Evolutionary conservation across 2,888 invertebrate genomes (phyloP).

Genomic region (Callinectes sapidus): DNA sequence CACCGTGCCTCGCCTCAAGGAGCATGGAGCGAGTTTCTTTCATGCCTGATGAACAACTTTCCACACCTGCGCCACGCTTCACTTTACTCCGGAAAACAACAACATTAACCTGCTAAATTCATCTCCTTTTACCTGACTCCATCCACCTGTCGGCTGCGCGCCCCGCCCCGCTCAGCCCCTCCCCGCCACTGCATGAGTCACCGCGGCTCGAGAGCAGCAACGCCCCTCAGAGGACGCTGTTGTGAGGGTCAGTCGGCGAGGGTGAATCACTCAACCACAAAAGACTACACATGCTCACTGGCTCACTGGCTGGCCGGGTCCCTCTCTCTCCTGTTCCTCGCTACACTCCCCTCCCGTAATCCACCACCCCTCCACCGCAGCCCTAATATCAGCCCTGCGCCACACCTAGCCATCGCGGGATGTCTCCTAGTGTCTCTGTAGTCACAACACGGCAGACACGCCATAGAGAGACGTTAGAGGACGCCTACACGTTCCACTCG

Average conservation of each 20-base stretch:
- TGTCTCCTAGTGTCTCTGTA: not conserved
- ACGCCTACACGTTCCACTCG: not conserved
- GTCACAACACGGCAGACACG: slow-evolving; percentile 1
- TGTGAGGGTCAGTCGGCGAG: slow-evolving; percentile 18
- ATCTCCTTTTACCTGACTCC: not conserved
- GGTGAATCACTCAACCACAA: slow-evolving; percentile 35
- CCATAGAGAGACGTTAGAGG: not conserved
- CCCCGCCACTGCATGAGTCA: slow-evolving; percentile 7
- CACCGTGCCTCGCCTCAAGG: too few relatives aligned
- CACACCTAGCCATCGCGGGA: not conserved
- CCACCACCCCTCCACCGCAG: not conserved
- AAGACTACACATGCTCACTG: slow-evolving; percentile 26
- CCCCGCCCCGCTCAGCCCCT: not conserved
- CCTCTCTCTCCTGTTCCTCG: not conserved
- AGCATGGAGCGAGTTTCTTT: not conserved
- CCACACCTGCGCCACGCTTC: not conserved
- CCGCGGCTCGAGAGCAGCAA: not conserved
- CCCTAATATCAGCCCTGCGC: too few relatives aligned
- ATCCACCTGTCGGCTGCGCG: not conserved
- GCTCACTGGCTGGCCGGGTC: not conserved
- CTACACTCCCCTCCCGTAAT: not conserved
- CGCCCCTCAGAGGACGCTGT: slow-evolving; percentile 31
- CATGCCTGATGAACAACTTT: not conserved
- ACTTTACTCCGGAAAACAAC: not conserved
- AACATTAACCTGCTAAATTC: not conserved